phyloP scores from a whole-genome alignment of 2,888 invertebrate genomes.

The Nysson spinosus region DNA sequence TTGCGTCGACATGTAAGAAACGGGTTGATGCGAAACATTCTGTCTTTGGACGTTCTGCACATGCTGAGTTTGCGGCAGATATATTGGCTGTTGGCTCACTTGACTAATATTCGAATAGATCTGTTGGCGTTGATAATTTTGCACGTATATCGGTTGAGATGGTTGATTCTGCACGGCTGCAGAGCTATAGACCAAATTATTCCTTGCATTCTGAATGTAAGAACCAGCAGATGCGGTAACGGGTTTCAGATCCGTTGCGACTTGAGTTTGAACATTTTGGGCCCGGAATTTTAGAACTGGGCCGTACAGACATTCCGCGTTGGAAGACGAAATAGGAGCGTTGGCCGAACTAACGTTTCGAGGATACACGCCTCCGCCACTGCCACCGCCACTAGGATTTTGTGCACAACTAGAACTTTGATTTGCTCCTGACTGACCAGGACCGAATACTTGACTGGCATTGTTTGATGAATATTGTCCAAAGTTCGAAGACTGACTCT shows the following conservation, averaged over 20 bases:
- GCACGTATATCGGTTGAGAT: slow-evolving; percentile 63
- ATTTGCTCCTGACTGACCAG: slow-evolving; percentile 31
- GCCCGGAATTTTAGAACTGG: slow-evolving; percentile 75
- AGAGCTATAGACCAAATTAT: slow-evolving; percentile 56
- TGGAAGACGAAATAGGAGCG: slow-evolving; percentile 47
- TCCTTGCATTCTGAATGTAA: slow-evolving; percentile 60
- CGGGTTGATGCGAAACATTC: slow-evolving; percentile 55
- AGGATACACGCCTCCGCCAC: slow-evolving; percentile 34
- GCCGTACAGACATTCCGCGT: slow-evolving; percentile 71
- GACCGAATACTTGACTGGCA: slow-evolving; percentile 25
- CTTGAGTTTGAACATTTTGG: slow-evolving; percentile 58
- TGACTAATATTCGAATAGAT: slow-evolving; percentile 71
- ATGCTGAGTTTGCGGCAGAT: slow-evolving; percentile 58
- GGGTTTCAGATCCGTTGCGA: slow-evolving; percentile 52
- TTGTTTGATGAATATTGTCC: slow-evolving; percentile 31
- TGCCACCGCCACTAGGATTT: slow-evolving; percentile 21
- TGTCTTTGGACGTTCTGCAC: slow-evolving; percentile 57
- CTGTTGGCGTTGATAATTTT: slow-evolving; percentile 71
- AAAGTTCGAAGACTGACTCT: slow-evolving; percentile 42
- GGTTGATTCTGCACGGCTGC: slow-evolving; percentile 58
- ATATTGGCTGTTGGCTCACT: slow-evolving; percentile 56
- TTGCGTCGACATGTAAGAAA: slow-evolving; percentile 55
- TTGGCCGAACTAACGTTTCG: slow-evolving; percentile 53
- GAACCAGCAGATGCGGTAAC: slow-evolving; percentile 47
- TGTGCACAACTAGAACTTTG: slow-evolving; percentile 34